These are phyloP conservation scores for Pyrochroa serraticornis DNA, from an alignment of 2,888 invertebrate genomes.

Conservation along the genomic window DNA sequence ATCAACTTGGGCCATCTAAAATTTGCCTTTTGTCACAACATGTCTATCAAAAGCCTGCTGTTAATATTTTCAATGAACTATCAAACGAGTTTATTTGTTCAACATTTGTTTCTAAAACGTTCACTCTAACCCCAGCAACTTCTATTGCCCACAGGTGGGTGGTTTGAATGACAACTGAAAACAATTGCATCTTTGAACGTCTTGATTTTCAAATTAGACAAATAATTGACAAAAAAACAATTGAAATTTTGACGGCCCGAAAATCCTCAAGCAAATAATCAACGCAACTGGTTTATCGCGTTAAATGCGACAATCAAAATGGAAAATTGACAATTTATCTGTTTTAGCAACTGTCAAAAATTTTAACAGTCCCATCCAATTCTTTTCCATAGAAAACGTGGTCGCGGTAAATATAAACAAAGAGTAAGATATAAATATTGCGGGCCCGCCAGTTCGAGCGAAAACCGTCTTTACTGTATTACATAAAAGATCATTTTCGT, in stretches of 20 bases:
- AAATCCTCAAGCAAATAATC: neutral
- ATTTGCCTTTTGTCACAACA: constrained; percentile 39
- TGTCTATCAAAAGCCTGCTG: neutral
- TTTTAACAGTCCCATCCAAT: neutral
- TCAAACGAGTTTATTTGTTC: neutral
- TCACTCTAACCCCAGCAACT: no score
- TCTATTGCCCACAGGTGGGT: no score
- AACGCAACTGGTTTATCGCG: neutral
- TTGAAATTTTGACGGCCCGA: no score
- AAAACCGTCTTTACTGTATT: constrained; percentile 56
- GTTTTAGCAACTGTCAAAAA: neutral
- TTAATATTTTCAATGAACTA: neutral
- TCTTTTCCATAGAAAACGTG: constrained; percentile 16
- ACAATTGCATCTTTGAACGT: no score
- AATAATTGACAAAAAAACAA: neutral
- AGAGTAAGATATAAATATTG: constrained; percentile 34
- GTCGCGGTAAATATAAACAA: constrained; percentile 40
- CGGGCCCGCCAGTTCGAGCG: constrained; percentile 42
- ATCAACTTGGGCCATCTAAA: constrained; percentile 69
- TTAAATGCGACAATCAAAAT: neutral
- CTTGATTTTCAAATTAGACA: neutral
- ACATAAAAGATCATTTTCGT: constrained; percentile 57
- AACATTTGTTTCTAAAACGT: no score
- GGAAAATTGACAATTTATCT: neutral
- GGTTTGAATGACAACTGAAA: no score